These are phyloP conservation scores for Amphipoea lucens DNA, from an alignment of 2,888 invertebrate species.

Conservation along the genomic window DNA sequence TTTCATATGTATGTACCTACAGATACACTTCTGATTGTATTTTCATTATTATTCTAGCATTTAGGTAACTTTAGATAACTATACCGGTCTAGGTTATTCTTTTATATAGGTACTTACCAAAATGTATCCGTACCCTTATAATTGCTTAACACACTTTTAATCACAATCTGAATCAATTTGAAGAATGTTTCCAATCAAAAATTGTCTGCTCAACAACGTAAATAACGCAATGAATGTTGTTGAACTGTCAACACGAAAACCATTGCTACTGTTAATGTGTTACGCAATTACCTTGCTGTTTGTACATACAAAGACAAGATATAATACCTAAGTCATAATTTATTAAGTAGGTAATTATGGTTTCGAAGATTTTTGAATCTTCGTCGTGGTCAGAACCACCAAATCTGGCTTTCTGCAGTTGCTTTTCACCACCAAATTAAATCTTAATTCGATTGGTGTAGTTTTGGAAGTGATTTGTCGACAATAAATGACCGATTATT, in stretches of 20 bases:
- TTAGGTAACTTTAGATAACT: background rate
- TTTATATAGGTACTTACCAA: too few relatives aligned
- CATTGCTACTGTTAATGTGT: too few relatives aligned
- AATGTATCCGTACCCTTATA: background rate
- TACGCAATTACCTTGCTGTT: too few relatives aligned
- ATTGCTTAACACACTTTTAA: too few relatives aligned
- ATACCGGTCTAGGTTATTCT: background rate
- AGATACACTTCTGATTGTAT: conserved; percentile 2
- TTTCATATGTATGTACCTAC: background rate
- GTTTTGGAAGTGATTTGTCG: background rate
- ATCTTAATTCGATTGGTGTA: background rate
- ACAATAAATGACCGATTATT: conserved; percentile 16
- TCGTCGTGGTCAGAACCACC: background rate
- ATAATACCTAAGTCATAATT: background rate
- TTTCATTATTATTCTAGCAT: background rate
- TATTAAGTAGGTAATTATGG: too few relatives aligned
- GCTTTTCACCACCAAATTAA: background rate
- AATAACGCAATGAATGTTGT: too few relatives aligned
- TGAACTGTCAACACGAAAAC: too few relatives aligned
- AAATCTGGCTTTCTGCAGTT: background rate
- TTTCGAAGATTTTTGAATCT: background rate
- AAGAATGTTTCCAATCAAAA: too few relatives aligned
- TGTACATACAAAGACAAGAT: background rate
- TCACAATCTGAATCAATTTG: too few relatives aligned
- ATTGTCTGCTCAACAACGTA: too few relatives aligned